phyloP scores from a whole-genome alignment of 2,113 vertebrate species.

The Aegithalos caudatus region DNA sequence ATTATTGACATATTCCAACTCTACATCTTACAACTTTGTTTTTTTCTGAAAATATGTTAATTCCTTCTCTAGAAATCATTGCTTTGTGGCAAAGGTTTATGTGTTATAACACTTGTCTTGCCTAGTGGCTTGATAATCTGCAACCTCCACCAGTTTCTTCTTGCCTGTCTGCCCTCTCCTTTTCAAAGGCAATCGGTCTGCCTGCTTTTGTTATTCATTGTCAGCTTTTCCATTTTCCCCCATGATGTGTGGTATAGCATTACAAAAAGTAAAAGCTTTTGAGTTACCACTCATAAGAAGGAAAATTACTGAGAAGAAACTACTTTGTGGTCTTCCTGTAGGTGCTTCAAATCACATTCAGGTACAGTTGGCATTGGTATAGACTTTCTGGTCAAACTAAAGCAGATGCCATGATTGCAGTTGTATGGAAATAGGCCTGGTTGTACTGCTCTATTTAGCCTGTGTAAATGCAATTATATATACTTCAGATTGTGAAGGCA shows the following conservation, averaged over 20 bases:
- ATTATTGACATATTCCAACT: background rate
- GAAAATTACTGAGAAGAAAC: slow-evolving; percentile 28
- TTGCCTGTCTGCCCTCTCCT: background rate
- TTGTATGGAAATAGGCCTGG: background rate
- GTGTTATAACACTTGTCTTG: background rate
- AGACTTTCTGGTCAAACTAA: slow-evolving; percentile 3
- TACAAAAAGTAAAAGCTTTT: background rate
- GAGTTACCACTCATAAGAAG: slow-evolving; percentile 35
- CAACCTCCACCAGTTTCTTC: background rate
- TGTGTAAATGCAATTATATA: background rate
- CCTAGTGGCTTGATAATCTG: background rate
- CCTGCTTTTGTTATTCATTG: slow-evolving; percentile 39
- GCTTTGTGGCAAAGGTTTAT: background rate
- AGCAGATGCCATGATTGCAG: background rate
- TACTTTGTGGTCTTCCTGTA: slow-evolving; percentile 28
- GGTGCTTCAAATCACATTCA: background rate
- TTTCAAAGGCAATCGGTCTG: background rate
- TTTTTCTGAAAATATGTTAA: background rate
- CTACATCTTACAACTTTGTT: background rate
- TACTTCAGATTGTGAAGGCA: background rate
- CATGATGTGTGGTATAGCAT: slow-evolving; percentile 26
- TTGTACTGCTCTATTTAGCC: background rate
- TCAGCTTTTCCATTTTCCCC: slow-evolving; percentile 30
- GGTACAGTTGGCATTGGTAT: background rate
- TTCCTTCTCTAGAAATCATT: background rate